Base-by-base conservation (phyloP, 2,888 invertebrate genomes). In the Venusia cambrica region DNA sequence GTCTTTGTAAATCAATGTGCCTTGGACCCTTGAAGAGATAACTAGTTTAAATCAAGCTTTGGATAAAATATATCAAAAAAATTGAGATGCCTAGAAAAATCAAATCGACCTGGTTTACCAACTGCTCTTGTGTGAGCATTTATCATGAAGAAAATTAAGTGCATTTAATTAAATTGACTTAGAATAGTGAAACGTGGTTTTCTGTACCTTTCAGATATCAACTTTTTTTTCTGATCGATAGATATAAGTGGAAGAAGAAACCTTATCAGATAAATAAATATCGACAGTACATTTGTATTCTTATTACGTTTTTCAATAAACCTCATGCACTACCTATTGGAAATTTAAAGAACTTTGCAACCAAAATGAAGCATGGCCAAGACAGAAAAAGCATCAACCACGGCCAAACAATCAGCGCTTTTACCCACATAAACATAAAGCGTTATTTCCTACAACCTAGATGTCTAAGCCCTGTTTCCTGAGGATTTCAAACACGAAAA, bases 1-100 rank as follows among this genome's bases (percentile, higher is more conserved):
- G 57, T 94, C 93, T 39, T 92, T 90, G 61, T 93, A 93, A 42
- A 94, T 88, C 39, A 95, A 71, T 3, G 94, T 93, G n/a, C 93
- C 93, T 66, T 94, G 92, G 24, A 94, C 92, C 66, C 93, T 91
- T 59, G 43, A 51, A 54, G 31, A 47, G 8, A 43, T 37, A 1
- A 7, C 22, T 14, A 29, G 24, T 44, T 40, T 38, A 9, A 47
- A 39, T 37, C 29, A 33, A 12, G 33, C 30, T 37, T 25, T 9
- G 20, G 25, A 20, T 6, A 13, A 31, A 4, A 30, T 7, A 14
- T 5, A 7, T 3, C 7, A 7, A 5, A 5, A 24, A 5, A 24
- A 13, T 21, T n/a, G 3, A 22, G 7, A 17, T 15, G 5, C 19
- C 16, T 31, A 38, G 5, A 30, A 16, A 5, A 22, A 7, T 1